phyloP scores from a whole-genome alignment of 2,797 vertebrate species.

The Acipenser transmontanus region DNA sequence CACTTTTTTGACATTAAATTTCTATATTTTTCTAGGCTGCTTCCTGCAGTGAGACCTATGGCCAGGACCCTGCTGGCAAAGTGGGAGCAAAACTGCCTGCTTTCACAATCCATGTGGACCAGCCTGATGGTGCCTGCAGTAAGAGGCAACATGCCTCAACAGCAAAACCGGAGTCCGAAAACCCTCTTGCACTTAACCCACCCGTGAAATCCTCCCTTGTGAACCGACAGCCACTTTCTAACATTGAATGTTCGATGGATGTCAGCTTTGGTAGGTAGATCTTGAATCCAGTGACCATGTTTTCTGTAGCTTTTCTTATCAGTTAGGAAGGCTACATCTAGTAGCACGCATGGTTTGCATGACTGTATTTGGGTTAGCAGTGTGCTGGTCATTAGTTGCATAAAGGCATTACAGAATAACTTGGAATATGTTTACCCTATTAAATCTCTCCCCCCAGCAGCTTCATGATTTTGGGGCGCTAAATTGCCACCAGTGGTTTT shows the following conservation, averaged over 20 bases:
- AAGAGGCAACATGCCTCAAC: constrained; percentile 48
- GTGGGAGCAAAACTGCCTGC: constrained; percentile 53
- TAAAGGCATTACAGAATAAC: too few species aligned
- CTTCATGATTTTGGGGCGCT: neutral
- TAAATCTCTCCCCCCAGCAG: neutral
- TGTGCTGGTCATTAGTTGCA: too few species aligned
- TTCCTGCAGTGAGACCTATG: constrained; percentile 56
- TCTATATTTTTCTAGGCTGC: constrained; percentile 15
- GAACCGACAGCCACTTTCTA: constrained; percentile 68
- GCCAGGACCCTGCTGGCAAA: constrained; percentile 51
- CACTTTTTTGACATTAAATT: neutral
- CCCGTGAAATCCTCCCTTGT: constrained; percentile 52
- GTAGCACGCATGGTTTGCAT: too few species aligned
- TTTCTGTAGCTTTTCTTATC: neutral
- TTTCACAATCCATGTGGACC: constrained; percentile 76
- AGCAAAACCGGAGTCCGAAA: constrained; percentile 23
- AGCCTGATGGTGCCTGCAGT: constrained; percentile 58
- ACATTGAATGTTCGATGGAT: constrained; percentile 70
- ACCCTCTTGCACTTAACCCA: constrained; percentile 52
- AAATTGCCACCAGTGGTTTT: too few species aligned
- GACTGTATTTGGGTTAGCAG: too few species aligned
- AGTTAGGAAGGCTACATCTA: too few species aligned
- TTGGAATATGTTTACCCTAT: neutral
- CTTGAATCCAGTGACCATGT: neutral
- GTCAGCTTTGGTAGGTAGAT: constrained; percentile 70